Percentiles rank a stretch among this genome's conserved stretches.
These are phyloP conservation scores for Tetramorium parvispinum DNA, from an alignment of 1,140 invertebrate genomes.

Conservation along the genomic window DNA sequence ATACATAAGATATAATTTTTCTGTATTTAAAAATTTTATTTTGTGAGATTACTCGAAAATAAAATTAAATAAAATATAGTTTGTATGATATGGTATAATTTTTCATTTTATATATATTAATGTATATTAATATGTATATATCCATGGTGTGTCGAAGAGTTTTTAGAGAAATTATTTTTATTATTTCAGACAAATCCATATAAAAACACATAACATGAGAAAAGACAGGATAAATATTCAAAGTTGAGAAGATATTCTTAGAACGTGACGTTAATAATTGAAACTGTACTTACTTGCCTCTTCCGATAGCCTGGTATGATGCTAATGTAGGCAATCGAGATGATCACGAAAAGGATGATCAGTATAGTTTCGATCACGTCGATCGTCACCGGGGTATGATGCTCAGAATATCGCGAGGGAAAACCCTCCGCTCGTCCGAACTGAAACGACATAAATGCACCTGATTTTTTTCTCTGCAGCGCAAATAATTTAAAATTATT, in stretches of 20 bases:
- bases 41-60: neutral
- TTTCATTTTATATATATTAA: neutral
- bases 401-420: constrained; percentile 85
- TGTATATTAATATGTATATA: no score
- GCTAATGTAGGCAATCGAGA: constrained; percentile 84
- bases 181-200: neutral
- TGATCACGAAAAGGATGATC: constrained; percentile 85
- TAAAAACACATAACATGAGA: no score
- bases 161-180: neutral
- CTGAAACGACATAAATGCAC: constrained; percentile 21
- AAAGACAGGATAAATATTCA: neutral
- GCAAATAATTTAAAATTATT: constrained; percentile 5
- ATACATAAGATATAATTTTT: neutral
- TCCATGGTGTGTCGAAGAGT: neutral
- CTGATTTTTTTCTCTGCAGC: neutral
- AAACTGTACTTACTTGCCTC: constrained; percentile 82
- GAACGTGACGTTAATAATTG: neutral
- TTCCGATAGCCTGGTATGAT: constrained; percentile 84
- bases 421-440: constrained; percentile 83
- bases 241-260: neutral
- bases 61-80: neutral
- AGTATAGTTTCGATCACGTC: constrained; percentile 87
- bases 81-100: neutral
- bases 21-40: neutral
- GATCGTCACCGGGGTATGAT: constrained; percentile 85